These are phyloP conservation scores for Paramisgurnus dabryanus DNA, from an alignment of 2,113 vertebrate genomes.

Conservation along the genomic window DNA sequence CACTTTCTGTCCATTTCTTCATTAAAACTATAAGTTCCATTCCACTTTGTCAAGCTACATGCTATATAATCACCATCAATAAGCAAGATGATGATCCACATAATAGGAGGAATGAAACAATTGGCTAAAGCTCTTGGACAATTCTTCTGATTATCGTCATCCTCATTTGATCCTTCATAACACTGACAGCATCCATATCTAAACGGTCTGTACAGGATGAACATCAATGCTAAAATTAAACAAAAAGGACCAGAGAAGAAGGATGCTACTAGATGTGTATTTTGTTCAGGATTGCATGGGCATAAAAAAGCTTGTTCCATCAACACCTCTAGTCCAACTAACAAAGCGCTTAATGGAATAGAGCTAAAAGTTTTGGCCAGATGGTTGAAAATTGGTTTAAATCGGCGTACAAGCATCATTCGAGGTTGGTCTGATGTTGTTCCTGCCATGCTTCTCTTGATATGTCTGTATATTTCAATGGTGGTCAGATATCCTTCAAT, in stretches of 20 bases:
- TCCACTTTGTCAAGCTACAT: neutral
- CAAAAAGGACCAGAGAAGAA: neutral
- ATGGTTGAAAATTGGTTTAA: neutral
- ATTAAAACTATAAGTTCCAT: neutral
- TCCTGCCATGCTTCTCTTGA: neutral
- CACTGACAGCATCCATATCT: no score
- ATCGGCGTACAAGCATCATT: neutral
- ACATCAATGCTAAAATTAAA: neutral
- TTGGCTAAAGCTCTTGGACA: neutral
- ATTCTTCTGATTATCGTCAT: neutral
- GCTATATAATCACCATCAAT: constrained; percentile 16
- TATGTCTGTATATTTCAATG: neutral
- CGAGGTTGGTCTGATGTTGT: neutral
- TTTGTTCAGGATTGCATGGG: neutral
- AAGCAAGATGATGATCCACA: neutral
- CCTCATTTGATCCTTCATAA: neutral
- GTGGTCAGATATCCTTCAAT: no score
- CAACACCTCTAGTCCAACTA: neutral
- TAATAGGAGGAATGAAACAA: neutral
- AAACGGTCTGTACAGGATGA: neutral
- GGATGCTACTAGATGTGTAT: neutral
- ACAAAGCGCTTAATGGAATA: neutral
- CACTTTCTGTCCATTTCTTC: neutral
- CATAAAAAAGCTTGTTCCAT: neutral
- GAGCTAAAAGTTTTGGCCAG: neutral